Evolutionary conservation across 2,797 vertebrate genomes (phyloP), one percentile per base, ranked within the genome.

Genomic region (Erpetoichthys calabaricus): DNA sequence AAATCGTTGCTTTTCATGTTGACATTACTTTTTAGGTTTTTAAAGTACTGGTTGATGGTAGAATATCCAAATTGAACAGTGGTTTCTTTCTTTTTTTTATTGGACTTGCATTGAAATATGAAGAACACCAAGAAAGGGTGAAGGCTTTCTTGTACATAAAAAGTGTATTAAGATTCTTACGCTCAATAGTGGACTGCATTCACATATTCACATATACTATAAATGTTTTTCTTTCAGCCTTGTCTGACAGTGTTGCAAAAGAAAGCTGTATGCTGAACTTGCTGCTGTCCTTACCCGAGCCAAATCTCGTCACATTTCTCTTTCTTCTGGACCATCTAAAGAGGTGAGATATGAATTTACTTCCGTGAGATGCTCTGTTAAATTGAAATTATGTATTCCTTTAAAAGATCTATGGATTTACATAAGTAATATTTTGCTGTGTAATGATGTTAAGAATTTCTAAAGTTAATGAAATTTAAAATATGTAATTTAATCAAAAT

Each of bases 241-340:
- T 96, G 56, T 96, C 92, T 45, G 92, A 96, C 69, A 89, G 87
- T 0, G 88, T 94, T 62, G 82, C 92, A 47, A 96, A 94, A 63
- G 90, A 96, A 67, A 97, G 91, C 81, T 97, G 91, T 65, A 91
- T 97, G 91, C 77, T 95, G 68, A 91, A 93, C 69, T 70, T 96
- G 50, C 80, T 97, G 74, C 79, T 92, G 62, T 97, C 92, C 0
- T 84, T 97, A 49, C 93, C 93, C 0, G 92, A 97, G 60, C 81
- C 92, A 70, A 97, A 92, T 61, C 85, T 96, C 61, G 80, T 93
- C 64, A 97, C 92, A 57, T 97, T 97, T 74, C 78, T 94, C 68
- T 94, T 92, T 67, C 68, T 97, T 50, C 79, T 99, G 83, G 92
- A 94, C 74, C 93, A 97, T 70, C 73, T 99, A 61, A 98, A 92